phyloP scores from a whole-genome alignment of 2,797 vertebrate species.

The Syncerus caffer region DNA sequence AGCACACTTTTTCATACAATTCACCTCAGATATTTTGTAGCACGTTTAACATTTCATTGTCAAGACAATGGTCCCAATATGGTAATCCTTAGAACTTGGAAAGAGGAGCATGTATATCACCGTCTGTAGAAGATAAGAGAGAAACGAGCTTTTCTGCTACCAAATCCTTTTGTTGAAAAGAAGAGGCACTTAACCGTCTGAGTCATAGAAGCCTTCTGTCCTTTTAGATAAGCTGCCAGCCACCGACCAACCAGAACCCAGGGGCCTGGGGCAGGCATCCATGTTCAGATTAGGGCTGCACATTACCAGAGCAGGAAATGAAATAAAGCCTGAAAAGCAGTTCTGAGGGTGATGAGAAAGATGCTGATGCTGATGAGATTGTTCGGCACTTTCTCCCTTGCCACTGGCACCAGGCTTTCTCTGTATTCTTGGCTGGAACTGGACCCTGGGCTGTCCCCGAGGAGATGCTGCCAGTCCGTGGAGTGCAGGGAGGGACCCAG shows the following conservation, averaged over 20 bases:
- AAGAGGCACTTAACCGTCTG: background rate
- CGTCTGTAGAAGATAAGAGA: background rate
- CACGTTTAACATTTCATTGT: background rate
- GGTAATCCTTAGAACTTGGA: background rate
- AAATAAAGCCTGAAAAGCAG: background rate
- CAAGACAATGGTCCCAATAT: background rate
- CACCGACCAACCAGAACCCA: background rate
- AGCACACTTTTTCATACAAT: background rate
- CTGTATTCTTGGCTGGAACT: background rate
- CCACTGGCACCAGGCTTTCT: background rate
- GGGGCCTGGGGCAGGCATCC: background rate
- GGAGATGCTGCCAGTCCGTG: background rate
- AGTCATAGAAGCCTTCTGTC: background rate
- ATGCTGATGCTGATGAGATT: background rate
- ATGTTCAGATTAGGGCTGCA: background rate
- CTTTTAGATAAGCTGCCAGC: conserved; percentile 11
- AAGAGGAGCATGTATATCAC: background rate
- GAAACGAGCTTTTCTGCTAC: background rate
- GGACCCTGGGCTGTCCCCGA: background rate
- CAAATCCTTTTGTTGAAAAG: background rate
- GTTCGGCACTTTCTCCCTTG: background rate
- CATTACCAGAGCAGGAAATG: background rate
- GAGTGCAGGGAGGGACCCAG: background rate
- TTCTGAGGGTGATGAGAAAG: background rate
- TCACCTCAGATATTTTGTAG: background rate